phyloP scores from a whole-genome alignment of 2,888 invertebrate species.

The Phymatocera aterrima region DNA sequence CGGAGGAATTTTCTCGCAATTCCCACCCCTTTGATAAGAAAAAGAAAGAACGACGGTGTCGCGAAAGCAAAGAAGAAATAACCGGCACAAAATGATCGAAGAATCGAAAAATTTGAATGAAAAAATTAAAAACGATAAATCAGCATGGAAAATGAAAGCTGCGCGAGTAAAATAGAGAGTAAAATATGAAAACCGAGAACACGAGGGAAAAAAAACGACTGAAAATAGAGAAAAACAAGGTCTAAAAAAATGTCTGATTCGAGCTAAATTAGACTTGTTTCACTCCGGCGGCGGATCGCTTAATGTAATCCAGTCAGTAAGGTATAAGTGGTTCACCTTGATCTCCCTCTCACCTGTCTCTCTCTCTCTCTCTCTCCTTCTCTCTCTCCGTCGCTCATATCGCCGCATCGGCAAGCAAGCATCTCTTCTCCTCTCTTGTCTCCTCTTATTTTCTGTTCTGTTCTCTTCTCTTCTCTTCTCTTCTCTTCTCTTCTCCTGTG shows the following conservation, averaged over 20 bases:
- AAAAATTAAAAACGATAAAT: too few relatives aligned
- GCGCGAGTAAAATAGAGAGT: too few relatives aligned
- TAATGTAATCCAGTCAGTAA: slow-evolving; percentile 72
- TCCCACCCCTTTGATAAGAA: neutral
- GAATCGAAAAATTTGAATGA: too few relatives aligned
- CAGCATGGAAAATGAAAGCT: too few relatives aligned
- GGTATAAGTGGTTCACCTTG: slow-evolving; percentile 72
- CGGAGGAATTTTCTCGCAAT: neutral
- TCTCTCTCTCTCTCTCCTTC: slow-evolving; percentile 41
- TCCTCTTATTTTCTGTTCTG: too few relatives aligned
- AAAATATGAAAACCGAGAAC: too few relatives aligned
- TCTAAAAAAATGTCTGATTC: slow-evolving; percentile 7
- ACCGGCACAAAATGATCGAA: too few relatives aligned
- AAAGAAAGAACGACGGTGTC: too few relatives aligned
- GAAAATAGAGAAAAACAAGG: neutral
- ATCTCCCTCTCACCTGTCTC: slow-evolving; percentile 60
- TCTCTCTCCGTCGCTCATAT: slow-evolving; percentile 38
- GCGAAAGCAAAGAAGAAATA: too few relatives aligned
- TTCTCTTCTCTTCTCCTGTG: slow-evolving; percentile 59
- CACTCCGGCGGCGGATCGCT: slow-evolving; percentile 65
- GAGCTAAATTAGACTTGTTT: slow-evolving; percentile 41
- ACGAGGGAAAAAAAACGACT: neutral
- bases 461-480: too few relatives aligned
- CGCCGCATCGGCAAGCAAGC: slow-evolving; percentile 49
- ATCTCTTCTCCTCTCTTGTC: too few relatives aligned